phyloP scores from a whole-genome alignment of 2,797 vertebrate species.

The Micrastur ruficollis region DNA sequence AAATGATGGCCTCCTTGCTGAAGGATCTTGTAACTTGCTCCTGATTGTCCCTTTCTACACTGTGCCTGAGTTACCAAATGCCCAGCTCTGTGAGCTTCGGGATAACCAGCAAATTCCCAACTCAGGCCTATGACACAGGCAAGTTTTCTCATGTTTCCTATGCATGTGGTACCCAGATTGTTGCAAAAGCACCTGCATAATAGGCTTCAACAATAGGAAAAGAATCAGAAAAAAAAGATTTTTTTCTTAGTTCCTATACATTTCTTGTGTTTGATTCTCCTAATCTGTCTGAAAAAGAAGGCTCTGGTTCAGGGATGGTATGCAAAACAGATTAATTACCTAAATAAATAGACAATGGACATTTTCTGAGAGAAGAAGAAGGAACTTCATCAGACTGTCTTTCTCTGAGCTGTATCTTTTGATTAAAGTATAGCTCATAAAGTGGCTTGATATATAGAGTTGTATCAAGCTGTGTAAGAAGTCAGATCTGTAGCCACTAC shows the following conservation, averaged over 20 bases:
- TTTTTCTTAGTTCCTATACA: not conserved
- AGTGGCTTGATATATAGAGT: not conserved
- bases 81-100: not conserved
- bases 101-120: not conserved
- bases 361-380: not conserved
- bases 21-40: not conserved
- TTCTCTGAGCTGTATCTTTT: not conserved
- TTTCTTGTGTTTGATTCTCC: not conserved
- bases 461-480: not conserved
- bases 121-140: fast-evolving
- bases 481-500: not conserved
- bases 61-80: not conserved
- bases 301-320: not conserved
- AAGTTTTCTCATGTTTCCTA: not conserved
- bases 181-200: not conserved
- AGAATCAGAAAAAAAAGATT: not conserved
- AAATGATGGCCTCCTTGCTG: not conserved
- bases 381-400: not conserved
- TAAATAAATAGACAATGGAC: not conserved
- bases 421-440: not conserved
- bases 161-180: not conserved
- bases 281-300: not conserved
- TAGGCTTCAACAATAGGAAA: not conserved
- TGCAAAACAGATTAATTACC: not conserved
- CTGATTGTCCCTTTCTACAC: fast-evolving